Evolutionary conservation across 2,113 vertebrate species (phyloP).

Genomic region (Oryzias javanicus): DNA sequence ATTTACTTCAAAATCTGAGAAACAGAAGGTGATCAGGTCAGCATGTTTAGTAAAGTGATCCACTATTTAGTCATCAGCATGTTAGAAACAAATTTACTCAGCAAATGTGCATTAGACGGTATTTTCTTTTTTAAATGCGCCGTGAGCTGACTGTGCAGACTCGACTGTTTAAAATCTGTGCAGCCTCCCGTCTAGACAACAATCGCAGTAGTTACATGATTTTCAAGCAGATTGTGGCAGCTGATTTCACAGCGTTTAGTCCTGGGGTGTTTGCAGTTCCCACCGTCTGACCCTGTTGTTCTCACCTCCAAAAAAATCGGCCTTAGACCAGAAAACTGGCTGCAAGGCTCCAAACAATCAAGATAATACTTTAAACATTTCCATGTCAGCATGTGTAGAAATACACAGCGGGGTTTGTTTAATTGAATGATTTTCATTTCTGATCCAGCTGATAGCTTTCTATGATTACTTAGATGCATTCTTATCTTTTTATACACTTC

Average conservation of each 20-base stretch:
- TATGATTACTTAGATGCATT: not conserved
- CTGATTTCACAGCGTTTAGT: conserved; percentile 15
- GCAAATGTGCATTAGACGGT: conserved; percentile 7
- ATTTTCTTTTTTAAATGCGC: conserved; percentile 15
- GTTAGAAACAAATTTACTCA: conserved; percentile 7
- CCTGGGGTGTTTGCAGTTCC: conserved; percentile 8
- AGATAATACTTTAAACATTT: conserved; percentile 5
- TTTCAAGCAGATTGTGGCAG: conserved; percentile 15
- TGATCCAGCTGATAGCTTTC: not conserved
- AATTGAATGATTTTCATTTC: not conserved
- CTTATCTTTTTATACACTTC: not conserved
- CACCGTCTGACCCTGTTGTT: conserved; percentile 8
- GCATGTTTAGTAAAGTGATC: not conserved
- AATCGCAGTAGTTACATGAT: conserved; percentile 14
- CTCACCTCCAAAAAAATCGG: not conserved
- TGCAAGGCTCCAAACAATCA: conserved; percentile 24
- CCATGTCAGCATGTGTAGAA: not conserved
- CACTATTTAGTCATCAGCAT: not conserved
- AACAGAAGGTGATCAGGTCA: not conserved
- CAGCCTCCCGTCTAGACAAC: not conserved
- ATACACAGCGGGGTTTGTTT: not conserved
- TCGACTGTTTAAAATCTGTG: conserved; percentile 10
- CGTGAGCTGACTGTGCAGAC: not conserved
- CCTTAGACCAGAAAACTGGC: conserved; percentile 33
- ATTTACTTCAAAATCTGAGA: too few species aligned